Percentiles rank a stretch among this genome's conserved stretches.
Evolutionary conservation across 2,113 vertebrate species (phyloP).

Genomic region (Cheirogaleus medius): DNA sequence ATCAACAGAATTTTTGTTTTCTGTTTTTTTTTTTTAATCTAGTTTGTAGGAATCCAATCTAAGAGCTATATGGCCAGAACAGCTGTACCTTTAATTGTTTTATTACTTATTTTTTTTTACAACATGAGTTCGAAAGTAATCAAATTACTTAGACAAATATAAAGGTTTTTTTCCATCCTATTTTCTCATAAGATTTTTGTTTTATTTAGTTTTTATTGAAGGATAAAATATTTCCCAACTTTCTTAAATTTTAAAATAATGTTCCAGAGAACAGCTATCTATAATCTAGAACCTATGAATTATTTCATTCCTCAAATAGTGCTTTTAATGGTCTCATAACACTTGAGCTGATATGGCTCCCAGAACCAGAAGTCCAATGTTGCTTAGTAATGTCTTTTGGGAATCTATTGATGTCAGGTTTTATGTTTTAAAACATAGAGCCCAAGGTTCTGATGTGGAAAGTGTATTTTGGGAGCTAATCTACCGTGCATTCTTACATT

Average conservation of each 20-base stretch:
- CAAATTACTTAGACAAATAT: constrained; percentile 76
- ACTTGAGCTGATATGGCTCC: not conserved
- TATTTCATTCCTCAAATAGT: constrained; percentile 27
- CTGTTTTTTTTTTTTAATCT: not conserved
- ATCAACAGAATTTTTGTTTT: not conserved
- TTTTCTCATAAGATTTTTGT: constrained; percentile 64
- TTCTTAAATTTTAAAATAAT: constrained; percentile 64
- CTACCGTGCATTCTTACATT: not conserved
- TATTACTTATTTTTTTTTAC: constrained; percentile 62
- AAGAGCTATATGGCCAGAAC: constrained; percentile 42
- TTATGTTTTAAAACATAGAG: not conserved
- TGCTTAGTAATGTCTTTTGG: not conserved
- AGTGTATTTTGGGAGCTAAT: not conserved
- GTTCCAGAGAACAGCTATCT: constrained; percentile 50
- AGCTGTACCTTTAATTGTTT: constrained; percentile 77
- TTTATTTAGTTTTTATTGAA: constrained; percentile 63
- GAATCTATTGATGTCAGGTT: not conserved
- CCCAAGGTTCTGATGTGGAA: not conserved
- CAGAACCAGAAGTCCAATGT: not conserved
- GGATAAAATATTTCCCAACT: constrained; percentile 61
- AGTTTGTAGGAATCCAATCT: not conserved
- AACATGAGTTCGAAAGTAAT: constrained; percentile 71
- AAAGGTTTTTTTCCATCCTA: constrained; percentile 60
- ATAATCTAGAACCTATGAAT: constrained; percentile 50
- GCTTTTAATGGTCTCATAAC: constrained; percentile 2